Evolutionary conservation across 2,113 vertebrate genomes (phyloP).

Genomic region (Hymenochirus boettgeri): DNA sequence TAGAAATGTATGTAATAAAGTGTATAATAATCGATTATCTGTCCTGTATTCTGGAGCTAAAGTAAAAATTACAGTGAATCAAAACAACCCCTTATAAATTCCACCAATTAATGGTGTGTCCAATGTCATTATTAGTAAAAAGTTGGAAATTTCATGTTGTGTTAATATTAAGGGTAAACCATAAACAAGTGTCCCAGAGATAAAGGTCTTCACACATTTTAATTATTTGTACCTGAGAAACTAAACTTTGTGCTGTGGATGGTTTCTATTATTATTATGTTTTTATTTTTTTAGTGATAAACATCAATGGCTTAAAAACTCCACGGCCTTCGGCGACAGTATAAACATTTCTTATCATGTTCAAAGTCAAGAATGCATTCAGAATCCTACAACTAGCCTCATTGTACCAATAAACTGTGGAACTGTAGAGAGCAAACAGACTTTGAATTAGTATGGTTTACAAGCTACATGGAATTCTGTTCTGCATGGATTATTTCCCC

Average conservation of each 20-base stretch:
- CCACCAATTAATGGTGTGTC: too few species aligned
- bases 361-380: not conserved
- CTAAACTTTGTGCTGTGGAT: not conserved
- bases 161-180: slow-evolving; percentile 22
- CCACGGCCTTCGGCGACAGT: not conserved
- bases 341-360: not conserved
- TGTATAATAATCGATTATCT: too few species aligned
- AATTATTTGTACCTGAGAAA: slow-evolving; percentile 13
- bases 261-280: slow-evolving; percentile 13
- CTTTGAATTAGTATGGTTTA: slow-evolving; percentile 17
- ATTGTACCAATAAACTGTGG: not conserved
- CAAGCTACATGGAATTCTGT: slow-evolving; percentile 14
- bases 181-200: slow-evolving; percentile 10
- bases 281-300: slow-evolving; percentile 10
- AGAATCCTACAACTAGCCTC: not conserved
- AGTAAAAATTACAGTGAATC: too few species aligned
- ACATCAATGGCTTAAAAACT: slow-evolving; percentile 8
- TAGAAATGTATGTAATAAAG: too few species aligned
- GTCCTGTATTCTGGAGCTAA: too few species aligned
- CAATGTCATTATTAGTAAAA: not conserved
- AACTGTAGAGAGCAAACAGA: not conserved
- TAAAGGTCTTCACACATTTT: slow-evolving; percentile 29
- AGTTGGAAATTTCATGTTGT: slow-evolving; percentile 7
- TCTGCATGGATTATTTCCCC: slow-evolving; percentile 20
- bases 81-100: too few species aligned